Percentiles rank a stretch among this genome's conserved stretches.
These are phyloP conservation scores for Campoplex capitator DNA, from an alignment of 2,888 invertebrate species.

Conservation along the genomic window DNA sequence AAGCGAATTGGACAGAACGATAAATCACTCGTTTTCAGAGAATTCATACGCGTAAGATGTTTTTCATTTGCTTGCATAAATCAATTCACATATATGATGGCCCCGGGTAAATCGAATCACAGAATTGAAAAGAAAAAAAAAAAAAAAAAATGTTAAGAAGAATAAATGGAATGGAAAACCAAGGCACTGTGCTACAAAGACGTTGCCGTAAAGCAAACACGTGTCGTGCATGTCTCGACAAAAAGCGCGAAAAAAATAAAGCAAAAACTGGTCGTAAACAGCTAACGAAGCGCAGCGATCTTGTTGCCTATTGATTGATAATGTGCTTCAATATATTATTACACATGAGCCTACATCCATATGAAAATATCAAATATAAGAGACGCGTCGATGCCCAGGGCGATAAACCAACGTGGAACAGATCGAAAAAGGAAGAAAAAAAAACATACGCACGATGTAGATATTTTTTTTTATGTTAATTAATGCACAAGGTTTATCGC, in stretches of 20 bases:
- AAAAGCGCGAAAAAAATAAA: constrained; percentile 19
- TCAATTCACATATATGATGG: constrained; percentile 19
- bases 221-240: background rate
- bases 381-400: background rate
- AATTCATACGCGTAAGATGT: constrained; percentile 5
- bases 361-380: constrained; percentile 17
- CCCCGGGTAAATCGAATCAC: constrained; percentile 6
- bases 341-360: background rate
- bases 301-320: constrained; percentile 46
- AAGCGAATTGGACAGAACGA: background rate
- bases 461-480: constrained; percentile 21
- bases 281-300: constrained; percentile 41
- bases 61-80: constrained; percentile 35
- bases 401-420: constrained; percentile 4
- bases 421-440: background rate
- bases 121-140: constrained; percentile 3
- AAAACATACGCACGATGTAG: background rate
- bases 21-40: constrained; percentile 45
- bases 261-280: constrained; percentile 40
- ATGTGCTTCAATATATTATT: constrained; percentile 11
- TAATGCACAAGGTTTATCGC: background rate
- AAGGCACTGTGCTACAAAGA: constrained; percentile 4
- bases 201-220: background rate
- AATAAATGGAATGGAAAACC: constrained; percentile 22
- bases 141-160: background rate